Percentiles rank a stretch among this genome's conserved stretches.
phyloP scores from a whole-genome alignment of 2,888 invertebrate genomes.

The Lamproptera curius region DNA sequence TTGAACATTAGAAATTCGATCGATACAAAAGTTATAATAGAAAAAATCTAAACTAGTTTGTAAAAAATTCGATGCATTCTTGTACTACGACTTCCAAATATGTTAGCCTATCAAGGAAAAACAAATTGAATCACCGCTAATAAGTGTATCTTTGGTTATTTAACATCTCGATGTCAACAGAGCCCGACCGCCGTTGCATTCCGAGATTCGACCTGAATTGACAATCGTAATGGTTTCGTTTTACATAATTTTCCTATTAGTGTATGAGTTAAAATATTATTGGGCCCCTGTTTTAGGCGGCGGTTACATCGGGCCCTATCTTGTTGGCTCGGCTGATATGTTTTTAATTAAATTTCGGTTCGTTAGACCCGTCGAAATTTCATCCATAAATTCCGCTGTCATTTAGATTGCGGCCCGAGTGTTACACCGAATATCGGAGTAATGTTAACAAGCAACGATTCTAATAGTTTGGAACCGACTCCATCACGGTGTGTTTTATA shows the following conservation, averaged over 20 bases:
- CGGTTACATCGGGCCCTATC: slow-evolving; percentile 61
- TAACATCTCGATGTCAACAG: too few species aligned
- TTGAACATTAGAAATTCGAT: too few species aligned
- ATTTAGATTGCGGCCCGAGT: slow-evolving; percentile 37
- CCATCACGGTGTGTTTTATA: too few species aligned
- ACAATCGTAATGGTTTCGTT: slow-evolving; percentile 67
- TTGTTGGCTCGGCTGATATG: slow-evolving; percentile 47
- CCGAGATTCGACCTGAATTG: slow-evolving; percentile 59
- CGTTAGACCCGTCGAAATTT: slow-evolving; percentile 51
- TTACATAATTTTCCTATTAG: slow-evolving; percentile 75
- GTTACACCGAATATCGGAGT: slow-evolving; percentile 1
- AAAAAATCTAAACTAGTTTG: too few species aligned
- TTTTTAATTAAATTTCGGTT: slow-evolving; percentile 67
- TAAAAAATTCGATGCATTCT: too few species aligned
- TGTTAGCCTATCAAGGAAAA: too few species aligned
- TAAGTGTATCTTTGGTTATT: too few species aligned
- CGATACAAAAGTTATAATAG: too few species aligned
- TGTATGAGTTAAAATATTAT: slow-evolving; percentile 63
- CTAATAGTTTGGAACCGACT: not conserved
- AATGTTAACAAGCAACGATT: not conserved
- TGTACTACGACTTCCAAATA: too few species aligned
- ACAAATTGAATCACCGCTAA: too few species aligned
- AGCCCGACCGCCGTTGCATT: slow-evolving; percentile 31
- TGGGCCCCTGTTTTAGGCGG: slow-evolving; percentile 64
- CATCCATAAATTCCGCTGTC: slow-evolving; percentile 38